Conservation (phyloP, 2,888 invertebrate genomes). For the Pollenia labialis region DNA sequence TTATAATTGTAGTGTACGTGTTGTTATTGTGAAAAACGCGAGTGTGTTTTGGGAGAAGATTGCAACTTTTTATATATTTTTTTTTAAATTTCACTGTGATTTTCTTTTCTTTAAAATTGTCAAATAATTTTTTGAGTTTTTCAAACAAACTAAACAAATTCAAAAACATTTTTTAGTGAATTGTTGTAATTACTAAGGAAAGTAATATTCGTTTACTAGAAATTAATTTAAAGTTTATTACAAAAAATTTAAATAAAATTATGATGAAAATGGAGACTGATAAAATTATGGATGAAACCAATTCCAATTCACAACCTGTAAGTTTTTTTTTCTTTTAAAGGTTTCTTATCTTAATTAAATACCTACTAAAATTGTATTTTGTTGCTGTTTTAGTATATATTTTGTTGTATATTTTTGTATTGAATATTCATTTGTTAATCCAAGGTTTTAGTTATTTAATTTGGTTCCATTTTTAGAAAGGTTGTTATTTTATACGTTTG, state of each 20-base stretch:
- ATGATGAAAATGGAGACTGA: slow-evolving; percentile 96
- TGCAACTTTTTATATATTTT: slow-evolving; percentile 55
- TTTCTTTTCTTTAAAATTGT: slow-evolving; percentile 54
- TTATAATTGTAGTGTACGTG: slow-evolving; percentile 59
- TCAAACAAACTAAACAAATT: slow-evolving; percentile 38
- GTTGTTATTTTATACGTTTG: slow-evolving; percentile 24
- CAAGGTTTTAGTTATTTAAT: slow-evolving; percentile 71
- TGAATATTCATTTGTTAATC: slow-evolving; percentile 56
- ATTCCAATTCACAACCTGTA: slow-evolving; percentile 88
- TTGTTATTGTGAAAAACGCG: slow-evolving; percentile 66
- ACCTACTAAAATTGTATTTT: not conserved
- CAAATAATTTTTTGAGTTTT: slow-evolving; percentile 44
- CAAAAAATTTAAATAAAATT: slow-evolving; percentile 74
- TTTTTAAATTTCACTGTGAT: slow-evolving; percentile 68
- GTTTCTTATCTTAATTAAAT: slow-evolving; percentile 28
- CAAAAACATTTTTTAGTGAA: slow-evolving; percentile 39
- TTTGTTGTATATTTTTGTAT: slow-evolving; percentile 36
- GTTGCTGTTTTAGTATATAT: not conserved
- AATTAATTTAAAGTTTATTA: slow-evolving; percentile 62
- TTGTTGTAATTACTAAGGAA: slow-evolving; percentile 42
- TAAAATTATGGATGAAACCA: slow-evolving; percentile 93
- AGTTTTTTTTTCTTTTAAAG: slow-evolving; percentile 74
- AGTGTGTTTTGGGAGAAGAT: slow-evolving; percentile 62
- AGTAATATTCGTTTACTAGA: slow-evolving; percentile 16
- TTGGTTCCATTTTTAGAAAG: slow-evolving; percentile 58